Percentiles rank a stretch among this genome's conserved stretches.
Evolutionary conservation across 2,113 vertebrate species (phyloP).

Genomic region (Heterotilapia buettikoferi): DNA sequence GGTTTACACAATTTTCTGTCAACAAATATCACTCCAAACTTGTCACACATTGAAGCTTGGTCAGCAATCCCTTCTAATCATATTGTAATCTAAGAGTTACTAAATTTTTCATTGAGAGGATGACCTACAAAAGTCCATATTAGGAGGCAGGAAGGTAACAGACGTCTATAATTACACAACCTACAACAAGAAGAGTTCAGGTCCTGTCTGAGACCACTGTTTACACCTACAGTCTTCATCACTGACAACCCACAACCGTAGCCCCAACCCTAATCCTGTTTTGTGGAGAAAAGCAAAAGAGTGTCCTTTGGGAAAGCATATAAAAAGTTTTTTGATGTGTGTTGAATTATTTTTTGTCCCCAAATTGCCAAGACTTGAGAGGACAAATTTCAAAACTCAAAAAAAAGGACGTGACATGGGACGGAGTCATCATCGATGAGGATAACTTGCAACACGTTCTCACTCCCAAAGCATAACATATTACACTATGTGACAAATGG

Average conservation of each 20-base stretch:
- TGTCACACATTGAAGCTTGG: neutral
- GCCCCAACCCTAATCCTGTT: neutral
- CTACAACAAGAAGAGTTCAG: neutral
- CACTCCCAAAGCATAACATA: neutral
- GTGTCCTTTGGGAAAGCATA: neutral
- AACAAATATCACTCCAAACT: neutral
- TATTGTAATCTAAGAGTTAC: neutral
- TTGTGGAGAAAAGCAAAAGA: neutral
- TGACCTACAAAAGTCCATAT: neutral
- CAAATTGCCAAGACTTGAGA: neutral
- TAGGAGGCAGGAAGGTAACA: neutral
- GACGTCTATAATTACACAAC: neutral
- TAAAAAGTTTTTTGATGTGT: neutral
- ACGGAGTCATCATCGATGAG: neutral
- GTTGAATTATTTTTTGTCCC: neutral
- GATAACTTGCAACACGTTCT: neutral
- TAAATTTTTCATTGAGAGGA: neutral
- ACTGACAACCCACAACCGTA: neutral
- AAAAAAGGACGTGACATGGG: neutral
- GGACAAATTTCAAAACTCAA: neutral
- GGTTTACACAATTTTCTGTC: neutral
- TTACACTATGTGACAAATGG: neutral
- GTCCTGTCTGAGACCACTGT: neutral
- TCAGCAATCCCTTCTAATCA: neutral
- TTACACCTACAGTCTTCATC: neutral